Percentiles rank a stretch among this genome's conserved stretches.
These are phyloP conservation scores for Zosterops pallidus DNA, from an alignment of 2,113 vertebrate genomes.

Conservation along the genomic window DNA sequence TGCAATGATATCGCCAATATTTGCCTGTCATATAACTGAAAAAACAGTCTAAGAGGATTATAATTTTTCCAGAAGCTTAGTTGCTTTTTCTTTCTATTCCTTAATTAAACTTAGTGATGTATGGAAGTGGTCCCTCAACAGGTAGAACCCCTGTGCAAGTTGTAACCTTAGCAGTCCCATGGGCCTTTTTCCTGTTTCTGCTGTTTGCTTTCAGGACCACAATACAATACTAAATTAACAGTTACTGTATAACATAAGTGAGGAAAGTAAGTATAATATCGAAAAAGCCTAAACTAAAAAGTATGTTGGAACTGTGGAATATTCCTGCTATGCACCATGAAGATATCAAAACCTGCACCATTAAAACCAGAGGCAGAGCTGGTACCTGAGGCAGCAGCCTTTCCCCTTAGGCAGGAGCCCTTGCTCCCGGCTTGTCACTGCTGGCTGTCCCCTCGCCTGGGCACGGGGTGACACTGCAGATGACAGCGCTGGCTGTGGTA, in stretches of 20 bases:
- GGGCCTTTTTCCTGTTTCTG: background rate
- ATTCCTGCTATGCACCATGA: background rate
- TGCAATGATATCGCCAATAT: background rate
- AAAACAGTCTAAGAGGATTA: background rate
- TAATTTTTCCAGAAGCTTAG: background rate
- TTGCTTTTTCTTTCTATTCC: background rate
- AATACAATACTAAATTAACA: background rate
- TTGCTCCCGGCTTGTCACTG: background rate
- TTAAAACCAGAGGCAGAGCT: background rate
- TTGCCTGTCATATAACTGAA: background rate
- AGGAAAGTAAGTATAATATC: background rate
- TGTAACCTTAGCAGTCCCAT: background rate
- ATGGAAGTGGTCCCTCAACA: background rate
- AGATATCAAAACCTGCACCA: accelerated
- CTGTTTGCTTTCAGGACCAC: background rate
- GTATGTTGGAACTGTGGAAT: background rate
- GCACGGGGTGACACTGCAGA: background rate
- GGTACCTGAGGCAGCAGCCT: accelerated
- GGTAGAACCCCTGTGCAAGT: background rate
- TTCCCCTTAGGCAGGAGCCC: background rate
- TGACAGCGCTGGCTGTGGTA: accelerated
- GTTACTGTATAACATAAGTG: background rate
- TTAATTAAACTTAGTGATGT: background rate
- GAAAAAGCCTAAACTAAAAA: background rate
- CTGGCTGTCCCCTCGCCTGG: background rate